Conservation (phyloP, 2,888 invertebrate species). For the Eumerus sabulonum region DNA sequence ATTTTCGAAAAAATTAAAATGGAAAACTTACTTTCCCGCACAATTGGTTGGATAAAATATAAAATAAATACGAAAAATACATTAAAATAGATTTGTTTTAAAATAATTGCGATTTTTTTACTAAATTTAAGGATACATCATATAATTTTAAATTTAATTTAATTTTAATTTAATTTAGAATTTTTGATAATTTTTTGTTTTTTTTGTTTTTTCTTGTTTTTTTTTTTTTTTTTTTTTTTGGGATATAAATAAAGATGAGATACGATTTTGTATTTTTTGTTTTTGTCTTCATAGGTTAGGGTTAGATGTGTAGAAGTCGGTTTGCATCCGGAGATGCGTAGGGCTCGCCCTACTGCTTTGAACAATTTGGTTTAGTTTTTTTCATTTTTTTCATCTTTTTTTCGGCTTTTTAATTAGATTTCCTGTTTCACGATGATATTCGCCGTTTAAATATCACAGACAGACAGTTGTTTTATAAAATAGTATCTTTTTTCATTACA, state of each 20-base stretch:
- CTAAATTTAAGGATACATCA: slow-evolving; percentile 21
- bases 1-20: too few relatives aligned
- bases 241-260: slow-evolving; percentile 58
- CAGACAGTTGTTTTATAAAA: slow-evolving; percentile 34
- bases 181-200: slow-evolving; percentile 34
- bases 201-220: slow-evolving; percentile 15
- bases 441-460: slow-evolving; percentile 61
- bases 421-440: slow-evolving; percentile 47
- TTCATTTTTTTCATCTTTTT: neutral
- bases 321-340: slow-evolving; percentile 4
- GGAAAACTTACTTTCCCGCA: slow-evolving; percentile 31
- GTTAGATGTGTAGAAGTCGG: slow-evolving; percentile 5
- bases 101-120: too few relatives aligned
- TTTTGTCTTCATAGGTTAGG: neutral
- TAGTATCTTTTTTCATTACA: slow-evolving; percentile 20
- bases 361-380: neutral
- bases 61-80: slow-evolving; percentile 60
- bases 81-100: slow-evolving; percentile 5
- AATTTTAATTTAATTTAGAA: slow-evolving; percentile 46
- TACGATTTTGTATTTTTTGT: slow-evolving; percentile 32
- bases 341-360: slow-evolving; percentile 2
- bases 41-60: slow-evolving; percentile 44
- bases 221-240: slow-evolving; percentile 9
- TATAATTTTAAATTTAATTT: neutral
- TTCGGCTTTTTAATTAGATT: slow-evolving; percentile 13